These are phyloP conservation scores for Onychomys torridus DNA, from an alignment of 2,797 vertebrate species.

Conservation along the genomic window DNA sequence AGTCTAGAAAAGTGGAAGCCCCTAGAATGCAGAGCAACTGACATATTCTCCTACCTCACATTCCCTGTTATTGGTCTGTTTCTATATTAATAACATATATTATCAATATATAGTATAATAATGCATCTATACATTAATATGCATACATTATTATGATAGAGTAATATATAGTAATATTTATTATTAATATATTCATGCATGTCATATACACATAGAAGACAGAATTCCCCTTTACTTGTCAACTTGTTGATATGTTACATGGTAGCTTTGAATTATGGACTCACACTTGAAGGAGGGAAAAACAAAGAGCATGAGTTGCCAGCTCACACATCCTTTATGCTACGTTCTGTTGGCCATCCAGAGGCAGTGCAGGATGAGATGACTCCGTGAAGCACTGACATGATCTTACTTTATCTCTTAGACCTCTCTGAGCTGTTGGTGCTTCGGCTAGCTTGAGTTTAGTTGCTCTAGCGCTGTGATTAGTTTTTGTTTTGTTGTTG, in stretches of 20 bases:
- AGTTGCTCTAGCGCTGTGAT: background rate
- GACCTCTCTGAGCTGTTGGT: background rate
- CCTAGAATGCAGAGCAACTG: slow-evolving; percentile 31
- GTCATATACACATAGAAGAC: background rate
- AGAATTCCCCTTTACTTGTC: slow-evolving; percentile 60
- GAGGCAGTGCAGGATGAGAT: accelerated
- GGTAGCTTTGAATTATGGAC: slow-evolving; percentile 53
- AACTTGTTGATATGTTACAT: slow-evolving; percentile 56
- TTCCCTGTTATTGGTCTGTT: slow-evolving; percentile 39
- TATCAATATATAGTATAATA: background rate
- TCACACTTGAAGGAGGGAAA: slow-evolving; percentile 33
- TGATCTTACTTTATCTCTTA: background rate
- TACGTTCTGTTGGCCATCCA: background rate
- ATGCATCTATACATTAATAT: background rate
- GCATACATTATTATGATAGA: background rate
- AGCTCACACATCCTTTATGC: background rate
- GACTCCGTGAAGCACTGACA: no score
- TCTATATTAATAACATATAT: slow-evolving; percentile 34
- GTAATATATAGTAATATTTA: no score
- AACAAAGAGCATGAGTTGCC: background rate
- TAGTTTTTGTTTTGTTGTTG: no score
- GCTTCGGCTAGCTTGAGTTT: background rate
- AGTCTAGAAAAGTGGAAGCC: slow-evolving; percentile 53
- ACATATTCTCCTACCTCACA: slow-evolving; percentile 24
- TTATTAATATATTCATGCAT: background rate